Evolutionary conservation across 2,113 vertebrate species (phyloP).

Genomic region (Sarotherodon lohbergeri): DNA sequence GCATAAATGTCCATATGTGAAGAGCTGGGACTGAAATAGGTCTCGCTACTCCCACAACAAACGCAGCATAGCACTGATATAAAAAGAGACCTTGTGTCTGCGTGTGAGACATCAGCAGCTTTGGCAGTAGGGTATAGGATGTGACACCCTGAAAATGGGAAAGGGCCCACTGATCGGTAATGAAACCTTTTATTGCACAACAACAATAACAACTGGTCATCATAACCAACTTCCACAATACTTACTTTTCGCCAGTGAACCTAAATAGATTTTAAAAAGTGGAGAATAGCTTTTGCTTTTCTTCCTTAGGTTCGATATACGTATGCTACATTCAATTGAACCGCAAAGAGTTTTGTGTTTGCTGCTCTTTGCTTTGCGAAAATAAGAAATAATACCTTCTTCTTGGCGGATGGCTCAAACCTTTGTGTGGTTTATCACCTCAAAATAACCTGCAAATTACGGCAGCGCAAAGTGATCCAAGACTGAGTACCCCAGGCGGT

Average conservation of each 20-base stretch:
- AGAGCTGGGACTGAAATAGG: neutral
- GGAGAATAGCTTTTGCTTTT: neutral
- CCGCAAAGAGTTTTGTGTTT: neutral
- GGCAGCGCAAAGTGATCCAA: neutral
- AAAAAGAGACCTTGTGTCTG: neutral
- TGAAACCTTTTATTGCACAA: neutral
- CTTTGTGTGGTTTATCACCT: neutral
- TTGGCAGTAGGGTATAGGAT: neutral
- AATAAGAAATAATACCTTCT: neutral
- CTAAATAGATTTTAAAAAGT: neutral
- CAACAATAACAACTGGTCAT: neutral
- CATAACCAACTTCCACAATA: neutral
- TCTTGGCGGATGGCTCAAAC: neutral
- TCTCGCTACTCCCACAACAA: neutral
- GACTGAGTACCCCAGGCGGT: neutral
- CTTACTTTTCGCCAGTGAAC: neutral
- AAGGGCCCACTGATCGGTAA: neutral
- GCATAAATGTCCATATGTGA: neutral
- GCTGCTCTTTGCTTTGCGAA: neutral
- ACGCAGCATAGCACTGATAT: neutral
- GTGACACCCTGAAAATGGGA: neutral
- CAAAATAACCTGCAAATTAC: neutral
- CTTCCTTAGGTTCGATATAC: neutral
- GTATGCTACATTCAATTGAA: neutral
- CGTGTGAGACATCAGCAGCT: neutral